phyloP scores from a whole-genome alignment of 2,797 vertebrate species.

The Hylomyscus alleni region DNA sequence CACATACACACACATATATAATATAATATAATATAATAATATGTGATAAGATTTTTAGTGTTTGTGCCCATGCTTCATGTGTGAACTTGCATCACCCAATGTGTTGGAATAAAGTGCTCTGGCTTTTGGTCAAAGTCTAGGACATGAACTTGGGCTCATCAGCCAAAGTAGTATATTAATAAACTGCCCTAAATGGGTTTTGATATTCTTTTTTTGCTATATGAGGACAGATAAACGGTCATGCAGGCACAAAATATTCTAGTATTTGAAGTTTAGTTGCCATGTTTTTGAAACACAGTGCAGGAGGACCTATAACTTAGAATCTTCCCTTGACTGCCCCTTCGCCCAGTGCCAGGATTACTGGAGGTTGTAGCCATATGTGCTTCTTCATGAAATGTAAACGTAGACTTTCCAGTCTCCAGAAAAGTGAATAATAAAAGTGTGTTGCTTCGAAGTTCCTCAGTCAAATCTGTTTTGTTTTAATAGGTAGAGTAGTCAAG shows the following conservation, averaged over 20 bases:
- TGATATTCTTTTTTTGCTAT: neutral
- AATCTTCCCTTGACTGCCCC: neutral
- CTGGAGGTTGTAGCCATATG: too few relatives aligned
- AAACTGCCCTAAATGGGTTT: neutral
- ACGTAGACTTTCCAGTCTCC: neutral
- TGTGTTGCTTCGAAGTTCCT: neutral
- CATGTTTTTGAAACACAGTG: neutral
- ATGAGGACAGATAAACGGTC: neutral
- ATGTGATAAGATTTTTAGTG: neutral
- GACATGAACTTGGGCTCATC: neutral
- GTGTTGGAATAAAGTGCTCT: neutral
- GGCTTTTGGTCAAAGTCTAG: neutral
- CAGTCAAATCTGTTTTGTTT: neutral
- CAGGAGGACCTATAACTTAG: neutral
- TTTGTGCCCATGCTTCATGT: neutral
- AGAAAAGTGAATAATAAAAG: neutral
- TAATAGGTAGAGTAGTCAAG: neutral
- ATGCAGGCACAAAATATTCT: neutral
- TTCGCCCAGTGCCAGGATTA: neutral
- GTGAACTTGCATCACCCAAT: neutral
- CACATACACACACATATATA: too few relatives aligned
- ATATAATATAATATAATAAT: too few relatives aligned
- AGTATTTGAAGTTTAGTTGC: neutral
- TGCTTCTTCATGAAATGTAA: neutral
- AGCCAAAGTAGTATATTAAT: rapidly evolving